A percentile compares a stretch with the other conserved stretches of the same genome.
These are phyloP conservation scores for Onchidella celtica DNA, from an alignment of 2,888 invertebrate species.

Conservation along the genomic window DNA sequence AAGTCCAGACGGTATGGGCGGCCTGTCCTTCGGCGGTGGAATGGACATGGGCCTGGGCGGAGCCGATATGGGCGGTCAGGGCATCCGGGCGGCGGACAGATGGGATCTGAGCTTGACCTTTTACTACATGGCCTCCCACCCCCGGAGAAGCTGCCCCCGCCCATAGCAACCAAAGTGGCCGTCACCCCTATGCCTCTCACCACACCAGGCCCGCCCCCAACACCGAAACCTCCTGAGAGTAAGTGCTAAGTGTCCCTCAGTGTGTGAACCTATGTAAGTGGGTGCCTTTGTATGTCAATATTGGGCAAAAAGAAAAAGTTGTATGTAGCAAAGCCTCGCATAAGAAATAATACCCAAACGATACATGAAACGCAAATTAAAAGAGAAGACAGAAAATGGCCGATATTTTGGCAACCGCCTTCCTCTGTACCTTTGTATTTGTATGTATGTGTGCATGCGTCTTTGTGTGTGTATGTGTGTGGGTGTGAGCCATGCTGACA, in stretches of 20 bases:
- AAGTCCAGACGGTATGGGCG: conserved; percentile 7
- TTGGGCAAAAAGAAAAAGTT: too few relatives aligned
- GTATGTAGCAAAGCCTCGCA: too few relatives aligned
- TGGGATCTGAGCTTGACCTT: not conserved
- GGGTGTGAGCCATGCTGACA: too few relatives aligned
- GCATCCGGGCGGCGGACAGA: not conserved
- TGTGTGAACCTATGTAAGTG: not conserved
- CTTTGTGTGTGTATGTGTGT: not conserved
- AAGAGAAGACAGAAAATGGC: too few relatives aligned
- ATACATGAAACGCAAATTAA: too few relatives aligned
- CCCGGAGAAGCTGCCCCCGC: not conserved
- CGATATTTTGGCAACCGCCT: too few relatives aligned
- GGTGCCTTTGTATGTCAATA: not conserved
- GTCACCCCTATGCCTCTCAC: not conserved
- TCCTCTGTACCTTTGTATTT: not conserved
- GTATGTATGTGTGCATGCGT: not conserved
- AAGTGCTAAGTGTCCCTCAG: not conserved
- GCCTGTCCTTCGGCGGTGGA: not conserved
- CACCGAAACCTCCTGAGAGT: conserved; percentile 8
- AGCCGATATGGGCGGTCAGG: not conserved
- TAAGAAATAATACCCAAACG: too few relatives aligned
- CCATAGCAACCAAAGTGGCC: conserved; percentile 11
- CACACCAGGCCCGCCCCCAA: not conserved
- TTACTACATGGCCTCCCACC: not conserved
- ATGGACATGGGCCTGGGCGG: not conserved